These are phyloP conservation scores for Helicorthomorpha holstii DNA, from an alignment of 1,140 invertebrate species.

Conservation along the genomic window DNA sequence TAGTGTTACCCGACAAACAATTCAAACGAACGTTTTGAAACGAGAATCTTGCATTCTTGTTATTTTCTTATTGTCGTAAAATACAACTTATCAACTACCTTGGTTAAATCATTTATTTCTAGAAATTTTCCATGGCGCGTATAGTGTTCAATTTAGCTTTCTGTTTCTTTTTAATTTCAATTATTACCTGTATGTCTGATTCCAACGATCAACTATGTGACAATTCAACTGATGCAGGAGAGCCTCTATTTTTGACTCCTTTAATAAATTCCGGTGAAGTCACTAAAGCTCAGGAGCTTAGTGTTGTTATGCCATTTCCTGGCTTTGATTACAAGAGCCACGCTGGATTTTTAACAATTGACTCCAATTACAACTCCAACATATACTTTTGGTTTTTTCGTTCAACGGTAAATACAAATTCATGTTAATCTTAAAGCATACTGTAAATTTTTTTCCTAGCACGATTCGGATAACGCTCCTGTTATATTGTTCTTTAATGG, in stretches of 20 bases:
- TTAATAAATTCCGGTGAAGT: neutral
- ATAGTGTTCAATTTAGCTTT: too few relatives aligned
- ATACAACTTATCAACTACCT: too few relatives aligned
- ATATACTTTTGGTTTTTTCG: neutral
- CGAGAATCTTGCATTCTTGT: too few relatives aligned
- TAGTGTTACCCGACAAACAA: too few relatives aligned
- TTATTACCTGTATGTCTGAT: too few relatives aligned
- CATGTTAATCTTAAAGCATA: neutral
- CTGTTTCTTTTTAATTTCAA: too few relatives aligned
- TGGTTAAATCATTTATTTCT: too few relatives aligned
- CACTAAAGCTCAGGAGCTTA: neutral
- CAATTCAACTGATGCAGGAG: neutral
- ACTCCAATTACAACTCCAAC: neutral
- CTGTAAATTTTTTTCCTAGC: neutral
- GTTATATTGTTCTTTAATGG: constrained; percentile 37
- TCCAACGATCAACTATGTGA: too few relatives aligned
- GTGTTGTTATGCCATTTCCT: neutral
- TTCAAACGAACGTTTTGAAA: too few relatives aligned
- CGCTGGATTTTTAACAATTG: neutral
- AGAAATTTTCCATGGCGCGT: too few relatives aligned
- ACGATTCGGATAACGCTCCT: constrained; percentile 28
- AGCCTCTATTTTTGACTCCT: neutral
- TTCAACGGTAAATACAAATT: neutral
- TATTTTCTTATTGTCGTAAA: too few relatives aligned
- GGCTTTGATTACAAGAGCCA: neutral